Evolutionary conservation across 1,140 invertebrate species (phyloP), one percentile per base, ranked within the genome.

Genomic region (Solenopsis fugax): DNA sequence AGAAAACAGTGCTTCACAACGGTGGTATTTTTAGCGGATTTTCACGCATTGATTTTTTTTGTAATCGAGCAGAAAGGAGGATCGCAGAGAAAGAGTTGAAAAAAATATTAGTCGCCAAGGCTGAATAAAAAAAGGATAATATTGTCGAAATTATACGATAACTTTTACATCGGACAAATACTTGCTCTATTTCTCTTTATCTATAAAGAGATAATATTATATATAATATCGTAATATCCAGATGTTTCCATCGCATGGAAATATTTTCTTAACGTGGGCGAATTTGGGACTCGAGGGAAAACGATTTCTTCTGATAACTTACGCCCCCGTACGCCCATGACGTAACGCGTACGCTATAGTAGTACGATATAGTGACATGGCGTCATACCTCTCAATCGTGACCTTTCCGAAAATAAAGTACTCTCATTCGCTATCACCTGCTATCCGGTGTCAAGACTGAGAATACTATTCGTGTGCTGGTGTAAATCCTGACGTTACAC

Each of bases 391-490:
- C 41, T 41, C 45, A 77, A 85, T 78, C 62, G 48, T 78, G 73
- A 85, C 82, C 82, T 78, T 85, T 85, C 37, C 34, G 16, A 78
- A 85, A 85, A 65, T 65, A 85, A 78, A 78, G 34, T 62, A 82
- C 52, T 82, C 16, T 75, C 37, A 65, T 60, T 81, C 29, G 62
- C 41, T 76, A 73, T 73, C 80, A 82, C 34, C 45, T 21, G 67
- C 52, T 29, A 85, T 62, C 69, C 21, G n/a, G 13, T 60, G 67
- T 50, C 24, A 21, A 65, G 48, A 48, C 13, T 48, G 82, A 6
- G 58, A 77, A 52, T 78, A 65, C 16, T 18, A 52, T 65, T 54
- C 10, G 60, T 16, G n/a, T n/a, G 18, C 2, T 16, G 73, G 75
- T 84, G 45, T 16, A 85, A 65, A 85, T 85, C 60, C 21, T 54